Conservation (phyloP, 1,140 invertebrate genomes). For the Diorhabda carinulata region DNA sequence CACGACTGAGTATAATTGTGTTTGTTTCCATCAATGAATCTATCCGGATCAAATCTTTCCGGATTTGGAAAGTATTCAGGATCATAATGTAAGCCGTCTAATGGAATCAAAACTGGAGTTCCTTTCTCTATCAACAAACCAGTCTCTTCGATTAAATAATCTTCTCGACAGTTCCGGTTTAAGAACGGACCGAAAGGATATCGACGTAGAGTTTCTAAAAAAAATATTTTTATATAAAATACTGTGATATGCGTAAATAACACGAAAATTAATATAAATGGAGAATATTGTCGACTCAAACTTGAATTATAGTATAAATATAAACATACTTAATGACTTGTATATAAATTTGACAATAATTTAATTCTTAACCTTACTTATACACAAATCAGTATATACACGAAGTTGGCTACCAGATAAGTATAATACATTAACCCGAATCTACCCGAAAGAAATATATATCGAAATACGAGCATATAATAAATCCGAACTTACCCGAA, state of each 20-base stretch:
- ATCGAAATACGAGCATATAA: no score
- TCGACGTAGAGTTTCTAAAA: slow-evolving; percentile 48
- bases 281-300: no score
- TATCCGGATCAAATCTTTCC: slow-evolving; percentile 61
- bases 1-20: slow-evolving; percentile 22
- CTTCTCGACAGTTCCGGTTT: slow-evolving; percentile 47
- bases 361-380: no score
- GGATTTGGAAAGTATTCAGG: slow-evolving; percentile 57
- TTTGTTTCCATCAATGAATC: slow-evolving; percentile 51
- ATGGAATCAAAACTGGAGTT: slow-evolving; percentile 41
- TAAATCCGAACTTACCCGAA: slow-evolving; percentile 46
- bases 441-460: no score
- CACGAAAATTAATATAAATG: no score
- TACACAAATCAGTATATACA: no score
- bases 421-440: no score
- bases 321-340: no score
- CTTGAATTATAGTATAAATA: no score
- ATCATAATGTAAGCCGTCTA: slow-evolving; percentile 48
- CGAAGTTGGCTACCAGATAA: no score
- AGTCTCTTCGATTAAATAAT: slow-evolving; percentile 44
- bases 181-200: slow-evolving; percentile 57
- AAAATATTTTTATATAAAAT: neutral
- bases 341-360: no score
- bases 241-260: no score
- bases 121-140: slow-evolving; percentile 46